Evolutionary conservation across 2,113 vertebrate genomes (phyloP), one percentile per base, ranked within the genome.

Genomic region (Noturus placidus): DNA sequence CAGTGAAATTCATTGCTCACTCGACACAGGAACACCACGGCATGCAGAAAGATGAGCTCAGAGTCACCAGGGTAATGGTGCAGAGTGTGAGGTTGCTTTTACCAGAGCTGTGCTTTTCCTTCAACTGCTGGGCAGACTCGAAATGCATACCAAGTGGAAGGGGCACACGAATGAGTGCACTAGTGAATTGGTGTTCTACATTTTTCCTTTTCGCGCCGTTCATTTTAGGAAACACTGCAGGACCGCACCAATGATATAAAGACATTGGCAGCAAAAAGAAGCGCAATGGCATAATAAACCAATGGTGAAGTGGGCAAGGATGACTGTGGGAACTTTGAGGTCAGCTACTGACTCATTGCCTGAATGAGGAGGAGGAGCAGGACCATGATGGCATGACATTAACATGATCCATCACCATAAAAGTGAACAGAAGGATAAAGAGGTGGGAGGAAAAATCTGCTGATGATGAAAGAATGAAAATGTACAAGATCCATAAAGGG

Each of bases 11-110:
- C 90, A 42, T 76, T 83, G 86, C 77, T 91, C 72, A 83, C 83
- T 19, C 86, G 89, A 54, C 87, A 91, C 38, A 91, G 86, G 82
- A 91, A 91, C 7, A 83, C 89, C 91, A 92, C 91, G 57, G 65
- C 72, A 42, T 42, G 52, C 27, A 27, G 56, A 20, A 52, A 25
- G 33, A 83, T 46, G 72, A 56, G 81, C 59, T 20, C 15, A 54
- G 56, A 35, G 72, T 80, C 54, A 38, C 50, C 33, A 6, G 27
- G 63, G 9, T 50, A 84, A 22, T 38, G 38, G 46, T 38, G 25
- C 0, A 50, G 30, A 56, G 61, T 5, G 15, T 22, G 56, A 83
- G 27, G 27, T 61, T 22, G 30, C 33, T 33, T n/a, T 19, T 1
- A 59, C 27, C 74, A 50, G 86, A 76, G 56, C 27, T 19, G 63